Base-by-base conservation (phyloP, 2,797 vertebrate genomes). In the Octomys mimax region DNA sequence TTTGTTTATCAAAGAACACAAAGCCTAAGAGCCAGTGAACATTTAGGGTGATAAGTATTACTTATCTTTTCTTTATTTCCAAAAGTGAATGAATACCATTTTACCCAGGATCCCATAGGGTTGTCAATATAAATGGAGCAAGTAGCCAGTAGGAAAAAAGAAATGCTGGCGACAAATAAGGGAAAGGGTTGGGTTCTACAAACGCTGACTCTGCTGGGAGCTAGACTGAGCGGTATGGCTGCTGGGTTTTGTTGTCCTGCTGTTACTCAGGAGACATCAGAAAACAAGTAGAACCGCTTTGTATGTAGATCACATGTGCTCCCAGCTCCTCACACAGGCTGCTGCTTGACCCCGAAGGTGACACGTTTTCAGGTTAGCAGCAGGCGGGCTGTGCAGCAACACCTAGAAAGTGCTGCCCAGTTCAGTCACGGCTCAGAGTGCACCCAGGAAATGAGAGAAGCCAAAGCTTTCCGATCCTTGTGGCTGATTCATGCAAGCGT, bases 401-500 rank as follows among this genome's bases (percentile, higher is more conserved):
- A 54, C 22, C 83, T 49, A 49, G 49, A 89, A 92, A 66, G 57
- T 36, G 42, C 49, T 10, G 79, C 64, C 64, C n/a, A 18, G 71
- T 87, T 92, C 61, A 66, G 36, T 54, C 9, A 31, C 64, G 73
- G 86, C 89, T 78, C 21, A 18, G 73, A 57, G 64, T 87, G 91
- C 42, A 49, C 39, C 33, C 12, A 70, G 83, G 28, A 54, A 73
- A 71, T 68, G 5, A 9, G 68, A 62, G 70, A 61, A 88, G 54
- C 75, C 82, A 64, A 13, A 70, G 83, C 52, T 61, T 57, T 75
- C 24, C 81, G 79, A 80, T 66, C 62, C 22, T 70, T 73, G 61
- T 80, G 79, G 13, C 79, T 42, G 39, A 77, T 77, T 87, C 80
- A 79, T 89, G 83, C 94, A 96, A 97, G 96, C 87, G 46, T 42